phyloP scores from a whole-genome alignment of 2,113 vertebrate genomes.

The Stegostoma tigrinum region DNA sequence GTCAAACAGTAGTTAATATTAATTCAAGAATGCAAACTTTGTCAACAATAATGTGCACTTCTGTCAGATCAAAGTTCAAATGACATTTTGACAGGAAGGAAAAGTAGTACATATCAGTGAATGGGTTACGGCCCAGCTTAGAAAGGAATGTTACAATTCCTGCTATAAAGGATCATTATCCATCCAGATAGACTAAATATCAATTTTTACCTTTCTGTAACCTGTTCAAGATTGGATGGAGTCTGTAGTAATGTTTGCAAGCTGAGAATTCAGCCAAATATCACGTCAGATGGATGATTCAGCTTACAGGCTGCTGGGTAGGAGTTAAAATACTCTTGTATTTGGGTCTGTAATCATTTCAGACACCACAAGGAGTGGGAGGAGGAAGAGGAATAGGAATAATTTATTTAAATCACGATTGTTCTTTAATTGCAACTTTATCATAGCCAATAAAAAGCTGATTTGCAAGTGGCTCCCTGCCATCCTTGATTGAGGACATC shows the following conservation, averaged over 20 bases:
- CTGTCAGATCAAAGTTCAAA: neutral
- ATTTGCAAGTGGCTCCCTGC: neutral
- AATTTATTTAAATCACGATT: neutral
- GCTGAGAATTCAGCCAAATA: neutral
- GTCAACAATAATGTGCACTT: constrained; percentile 9
- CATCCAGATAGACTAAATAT: neutral
- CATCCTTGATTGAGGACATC: neutral
- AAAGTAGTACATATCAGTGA: neutral
- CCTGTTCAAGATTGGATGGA: neutral
- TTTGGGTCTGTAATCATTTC: neutral
- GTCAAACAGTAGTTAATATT: neutral
- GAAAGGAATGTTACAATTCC: neutral
- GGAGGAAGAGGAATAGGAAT: neutral
- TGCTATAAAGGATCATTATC: no score
- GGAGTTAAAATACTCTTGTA: neutral
- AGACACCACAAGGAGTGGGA: neutral
- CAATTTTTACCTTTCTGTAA: neutral
- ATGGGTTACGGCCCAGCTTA: neutral
- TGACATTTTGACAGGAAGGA: neutral
- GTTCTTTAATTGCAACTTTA: neutral
- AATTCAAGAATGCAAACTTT: constrained; percentile 21
- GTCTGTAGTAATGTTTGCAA: neutral
- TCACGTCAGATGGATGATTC: neutral
- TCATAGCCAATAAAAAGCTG: neutral
- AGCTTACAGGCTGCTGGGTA: neutral